Conservation (phyloP, 1,140 invertebrate species). For the Aphaenogaster rudis region DNA sequence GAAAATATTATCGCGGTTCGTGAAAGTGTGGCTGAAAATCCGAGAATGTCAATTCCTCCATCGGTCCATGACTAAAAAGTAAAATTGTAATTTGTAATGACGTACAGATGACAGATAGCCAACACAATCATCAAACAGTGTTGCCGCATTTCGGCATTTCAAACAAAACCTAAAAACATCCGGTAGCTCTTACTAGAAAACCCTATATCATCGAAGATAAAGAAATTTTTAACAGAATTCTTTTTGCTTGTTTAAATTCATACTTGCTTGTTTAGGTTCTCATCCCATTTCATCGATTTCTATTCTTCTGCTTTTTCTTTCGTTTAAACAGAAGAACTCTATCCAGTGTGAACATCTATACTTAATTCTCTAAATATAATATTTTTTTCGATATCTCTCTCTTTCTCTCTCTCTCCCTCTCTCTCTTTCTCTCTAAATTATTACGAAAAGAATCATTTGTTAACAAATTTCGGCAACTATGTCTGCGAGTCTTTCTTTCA, state of each 20-base stretch:
- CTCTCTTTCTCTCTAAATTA: background rate
- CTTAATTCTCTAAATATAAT: background rate
- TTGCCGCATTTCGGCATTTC: too few relatives aligned
- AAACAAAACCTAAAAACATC: too few relatives aligned
- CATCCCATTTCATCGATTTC: background rate
- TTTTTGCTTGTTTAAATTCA: background rate
- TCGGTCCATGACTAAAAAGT: too few relatives aligned
- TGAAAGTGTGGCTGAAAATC: too few relatives aligned
- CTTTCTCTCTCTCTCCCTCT: background rate
- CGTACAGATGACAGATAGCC: too few relatives aligned
- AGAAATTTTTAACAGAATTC: background rate
- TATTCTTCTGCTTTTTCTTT: background rate
- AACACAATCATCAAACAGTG: too few relatives aligned
- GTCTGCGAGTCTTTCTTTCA: background rate
- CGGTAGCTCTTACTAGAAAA: background rate
- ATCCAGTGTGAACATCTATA: background rate
- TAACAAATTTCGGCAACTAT: slow-evolving; percentile 1
- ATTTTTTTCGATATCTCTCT: background rate
- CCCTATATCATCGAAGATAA: background rate
- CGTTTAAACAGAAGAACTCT: background rate
- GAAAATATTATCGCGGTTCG: too few relatives aligned
- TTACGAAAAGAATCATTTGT: background rate
- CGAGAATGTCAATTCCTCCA: too few relatives aligned
- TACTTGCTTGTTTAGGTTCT: background rate
- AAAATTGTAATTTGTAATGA: too few relatives aligned